These are phyloP conservation scores for Drosophila sp. DNA, from an alignment of 1,140 invertebrate genomes.

Conservation along the genomic window DNA sequence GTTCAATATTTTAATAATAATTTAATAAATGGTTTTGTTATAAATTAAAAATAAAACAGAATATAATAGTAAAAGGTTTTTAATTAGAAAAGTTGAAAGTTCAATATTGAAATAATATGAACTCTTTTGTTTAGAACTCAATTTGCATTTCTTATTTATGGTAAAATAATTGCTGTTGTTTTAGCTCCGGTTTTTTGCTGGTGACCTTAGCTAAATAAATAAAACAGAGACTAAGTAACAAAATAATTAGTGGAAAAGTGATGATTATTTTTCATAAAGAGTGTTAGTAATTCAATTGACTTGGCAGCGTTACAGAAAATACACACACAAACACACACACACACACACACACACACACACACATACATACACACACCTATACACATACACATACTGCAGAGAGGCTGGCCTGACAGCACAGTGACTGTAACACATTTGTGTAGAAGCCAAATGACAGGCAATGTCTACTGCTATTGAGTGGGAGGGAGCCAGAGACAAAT, in stretches of 20 bases:
- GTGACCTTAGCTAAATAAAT: no score
- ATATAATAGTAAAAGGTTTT: no score
- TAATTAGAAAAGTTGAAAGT: no score
- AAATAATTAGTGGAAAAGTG: neutral
- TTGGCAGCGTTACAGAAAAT: conserved; percentile 28
- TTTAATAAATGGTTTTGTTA: no score
- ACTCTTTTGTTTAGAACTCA: no score
- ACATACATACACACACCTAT: conserved; percentile 14
- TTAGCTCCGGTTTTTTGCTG: no score
- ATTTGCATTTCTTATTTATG: no score
- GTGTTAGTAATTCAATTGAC: conserved; percentile 17
- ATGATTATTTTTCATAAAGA: neutral
- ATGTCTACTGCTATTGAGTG: neutral
- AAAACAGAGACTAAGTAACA: no score
- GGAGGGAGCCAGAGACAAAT: neutral
- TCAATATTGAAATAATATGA: neutral
- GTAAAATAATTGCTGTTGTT: no score
- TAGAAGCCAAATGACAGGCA: conserved; percentile 48
- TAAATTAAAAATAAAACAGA: no score
- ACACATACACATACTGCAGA: neutral
- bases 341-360: neutral
- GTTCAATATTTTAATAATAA: no score
- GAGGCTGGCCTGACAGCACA: conserved; percentile 44
- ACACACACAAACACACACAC: conserved; percentile 22
- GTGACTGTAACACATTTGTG: conserved; percentile 46